These are phyloP conservation scores for Pampus argenteus DNA, from an alignment of 2,797 vertebrate genomes.

Conservation along the genomic window DNA sequence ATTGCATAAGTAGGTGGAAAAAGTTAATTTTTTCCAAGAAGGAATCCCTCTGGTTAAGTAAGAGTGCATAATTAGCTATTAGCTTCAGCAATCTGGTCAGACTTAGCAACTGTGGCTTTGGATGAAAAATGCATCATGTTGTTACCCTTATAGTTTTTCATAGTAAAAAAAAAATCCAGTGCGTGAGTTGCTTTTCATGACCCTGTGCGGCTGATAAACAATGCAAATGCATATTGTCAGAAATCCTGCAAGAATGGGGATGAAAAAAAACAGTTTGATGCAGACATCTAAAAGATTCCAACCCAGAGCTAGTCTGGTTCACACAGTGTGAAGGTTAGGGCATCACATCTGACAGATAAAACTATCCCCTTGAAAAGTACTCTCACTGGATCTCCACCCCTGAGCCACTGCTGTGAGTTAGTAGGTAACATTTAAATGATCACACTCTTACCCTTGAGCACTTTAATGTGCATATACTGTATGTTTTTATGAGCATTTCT, in stretches of 20 bases:
- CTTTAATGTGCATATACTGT: constrained; percentile 58
- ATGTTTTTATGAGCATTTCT: constrained; percentile 42
- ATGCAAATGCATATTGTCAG: constrained; percentile 3
- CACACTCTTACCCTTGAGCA: constrained; percentile 64
- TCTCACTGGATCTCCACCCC: constrained; percentile 57
- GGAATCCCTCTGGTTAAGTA: neutral
- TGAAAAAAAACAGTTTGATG: constrained; percentile 38
- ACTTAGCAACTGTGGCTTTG: neutral
- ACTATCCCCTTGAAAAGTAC: constrained; percentile 68
- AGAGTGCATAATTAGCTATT: neutral
- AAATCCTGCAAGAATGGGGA: constrained; percentile 19
- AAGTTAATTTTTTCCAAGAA: neutral
- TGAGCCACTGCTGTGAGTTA: constrained; percentile 52
- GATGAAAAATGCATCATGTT: neutral
- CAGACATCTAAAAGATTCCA: constrained; percentile 25
- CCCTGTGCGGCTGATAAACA: neutral
- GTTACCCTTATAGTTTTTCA: neutral
- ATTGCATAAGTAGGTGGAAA: neutral
- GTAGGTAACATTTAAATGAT: constrained; percentile 77
- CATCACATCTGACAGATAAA: constrained; percentile 53
- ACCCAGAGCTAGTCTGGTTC: constrained; percentile 7
- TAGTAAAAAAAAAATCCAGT: neutral
- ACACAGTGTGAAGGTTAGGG: constrained; percentile 25
- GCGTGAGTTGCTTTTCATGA: neutral
- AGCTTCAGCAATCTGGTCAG: neutral